Evolutionary conservation across 2,797 vertebrate genomes (phyloP).

Genomic region (Gephyroberyx darwinii): DNA sequence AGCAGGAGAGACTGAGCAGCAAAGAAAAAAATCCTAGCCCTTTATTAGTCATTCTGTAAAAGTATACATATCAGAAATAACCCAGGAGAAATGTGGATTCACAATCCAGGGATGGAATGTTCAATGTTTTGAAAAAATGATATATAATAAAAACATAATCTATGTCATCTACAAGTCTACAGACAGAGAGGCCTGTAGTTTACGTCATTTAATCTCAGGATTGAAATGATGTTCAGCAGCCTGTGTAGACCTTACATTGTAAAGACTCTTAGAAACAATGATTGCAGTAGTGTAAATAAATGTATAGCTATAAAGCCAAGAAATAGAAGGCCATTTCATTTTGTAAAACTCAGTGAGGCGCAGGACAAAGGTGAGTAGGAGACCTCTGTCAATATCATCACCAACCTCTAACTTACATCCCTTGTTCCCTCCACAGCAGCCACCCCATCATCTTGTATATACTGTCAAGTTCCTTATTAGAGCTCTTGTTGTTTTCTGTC

Average conservation of each 20-base stretch:
- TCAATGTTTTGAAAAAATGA: not conserved
- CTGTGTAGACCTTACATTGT: not conserved
- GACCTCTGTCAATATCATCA: constrained; percentile 17
- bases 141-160: not conserved
- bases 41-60: constrained; percentile 35
- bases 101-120: constrained; percentile 1
- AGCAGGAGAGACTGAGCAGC: constrained; percentile 21
- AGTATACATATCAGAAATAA: constrained; percentile 9
- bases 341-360: constrained; percentile 14
- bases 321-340: constrained; percentile 2
- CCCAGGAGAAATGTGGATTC: constrained; percentile 3
- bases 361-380: constrained; percentile 13
- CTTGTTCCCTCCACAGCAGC: not conserved
- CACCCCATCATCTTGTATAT: not conserved
- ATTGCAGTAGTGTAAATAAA: not conserved
- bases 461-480: constrained; percentile 26
- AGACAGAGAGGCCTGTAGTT: not conserved
- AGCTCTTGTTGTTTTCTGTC: constrained; percentile 40
- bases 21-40: constrained; percentile 21
- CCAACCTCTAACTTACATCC: constrained; percentile 30
- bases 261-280: not conserved
- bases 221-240: not conserved
- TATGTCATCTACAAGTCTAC: not conserved
- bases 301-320: not conserved
- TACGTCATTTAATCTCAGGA: not conserved